phyloP scores from a whole-genome alignment of 2,113 vertebrate species.

The Microcebus jonahi region DNA sequence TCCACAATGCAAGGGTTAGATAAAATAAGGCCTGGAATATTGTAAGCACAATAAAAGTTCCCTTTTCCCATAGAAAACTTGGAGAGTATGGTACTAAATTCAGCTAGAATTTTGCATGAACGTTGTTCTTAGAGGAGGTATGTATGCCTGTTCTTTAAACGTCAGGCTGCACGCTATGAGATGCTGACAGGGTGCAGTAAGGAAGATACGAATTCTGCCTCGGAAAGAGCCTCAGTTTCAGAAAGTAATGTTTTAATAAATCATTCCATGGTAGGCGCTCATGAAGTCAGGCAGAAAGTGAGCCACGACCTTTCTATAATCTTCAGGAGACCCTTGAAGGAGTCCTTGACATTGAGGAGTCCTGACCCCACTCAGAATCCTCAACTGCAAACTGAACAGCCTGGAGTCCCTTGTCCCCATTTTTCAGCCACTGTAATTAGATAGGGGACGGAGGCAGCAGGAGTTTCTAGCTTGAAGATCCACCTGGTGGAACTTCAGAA shows the following conservation, averaged over 20 bases:
- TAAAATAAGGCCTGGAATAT: not conserved
- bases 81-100: not conserved
- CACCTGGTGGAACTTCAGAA: not conserved
- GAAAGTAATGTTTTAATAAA: not conserved
- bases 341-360: not conserved
- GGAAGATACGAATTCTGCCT: not conserved
- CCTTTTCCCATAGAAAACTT: not conserved
- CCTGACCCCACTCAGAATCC: not conserved
- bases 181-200: not conserved
- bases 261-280: not conserved
- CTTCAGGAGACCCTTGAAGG: not conserved
- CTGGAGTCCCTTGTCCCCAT: not conserved
- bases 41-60: not conserved
- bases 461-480: not conserved
- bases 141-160: not conserved
- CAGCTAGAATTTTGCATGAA: not conserved
- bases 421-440: not conserved
- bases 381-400: not conserved
- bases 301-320: rapidly evolving
- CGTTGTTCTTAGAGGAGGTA: not conserved
- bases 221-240: not conserved
- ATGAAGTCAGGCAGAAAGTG: not conserved
- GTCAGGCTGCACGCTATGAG: not conserved
- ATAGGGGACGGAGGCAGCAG: not conserved
- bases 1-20: not conserved